Conservation (phyloP, 2,888 invertebrate genomes). For the Lottia scabra region DNA sequence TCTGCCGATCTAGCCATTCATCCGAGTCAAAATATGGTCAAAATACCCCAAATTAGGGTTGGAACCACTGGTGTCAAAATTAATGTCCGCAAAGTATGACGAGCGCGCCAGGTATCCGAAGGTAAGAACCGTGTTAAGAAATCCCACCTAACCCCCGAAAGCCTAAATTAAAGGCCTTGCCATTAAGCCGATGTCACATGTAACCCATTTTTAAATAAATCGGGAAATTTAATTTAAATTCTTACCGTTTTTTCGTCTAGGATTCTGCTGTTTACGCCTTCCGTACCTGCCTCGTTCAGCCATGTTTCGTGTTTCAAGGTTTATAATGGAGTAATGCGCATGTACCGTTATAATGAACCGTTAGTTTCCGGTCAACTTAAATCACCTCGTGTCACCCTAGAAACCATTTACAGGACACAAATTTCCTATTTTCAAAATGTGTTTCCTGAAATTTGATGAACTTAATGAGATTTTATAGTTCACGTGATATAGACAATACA, state of each 20-base stretch:
- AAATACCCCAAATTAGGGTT: background rate
- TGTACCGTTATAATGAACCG: background rate
- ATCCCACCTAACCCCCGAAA: background rate
- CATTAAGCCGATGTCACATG: background rate
- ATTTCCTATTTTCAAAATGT: constrained; percentile 5
- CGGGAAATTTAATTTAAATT: background rate
- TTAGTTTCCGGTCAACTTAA: constrained; percentile 3
- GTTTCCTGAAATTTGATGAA: background rate
- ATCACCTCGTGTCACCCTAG: background rate
- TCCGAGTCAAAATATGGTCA: background rate
- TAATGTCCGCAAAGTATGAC: background rate
- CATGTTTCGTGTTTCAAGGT: constrained; percentile 3
- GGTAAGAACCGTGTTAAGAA: constrained; percentile 1
- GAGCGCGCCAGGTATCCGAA: constrained; percentile 1
- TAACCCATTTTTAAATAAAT: background rate
- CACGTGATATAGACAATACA: background rate
- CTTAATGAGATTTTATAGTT: background rate
- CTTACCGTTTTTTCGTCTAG: constrained; percentile 1
- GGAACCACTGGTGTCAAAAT: background rate
- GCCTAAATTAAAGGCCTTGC: background rate
- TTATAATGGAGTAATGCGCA: constrained; percentile 3
- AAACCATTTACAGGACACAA: background rate
- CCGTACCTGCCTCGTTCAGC: constrained; percentile 4
- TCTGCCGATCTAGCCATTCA: background rate
- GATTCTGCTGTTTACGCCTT: constrained; percentile 1